Base-by-base conservation (phyloP, 2,797 vertebrate species). In the Enteromius afrohamiltoni region DNA sequence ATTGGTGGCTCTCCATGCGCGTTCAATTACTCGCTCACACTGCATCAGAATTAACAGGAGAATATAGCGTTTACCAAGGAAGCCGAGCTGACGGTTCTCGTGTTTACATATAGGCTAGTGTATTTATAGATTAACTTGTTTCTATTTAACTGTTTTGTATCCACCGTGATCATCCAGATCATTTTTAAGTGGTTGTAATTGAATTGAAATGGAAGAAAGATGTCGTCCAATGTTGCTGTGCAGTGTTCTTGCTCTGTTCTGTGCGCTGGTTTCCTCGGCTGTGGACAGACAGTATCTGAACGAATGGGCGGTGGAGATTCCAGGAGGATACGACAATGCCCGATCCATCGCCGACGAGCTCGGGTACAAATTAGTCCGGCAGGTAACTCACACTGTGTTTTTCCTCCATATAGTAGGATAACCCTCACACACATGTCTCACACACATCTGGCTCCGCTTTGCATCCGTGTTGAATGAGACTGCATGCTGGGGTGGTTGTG, bases 241-340 rank as follows among this genome's bases (percentile, higher is more conserved):
- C 89, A 89, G 94, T 92, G 85, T 93, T 76, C 79, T 97, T 85
- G 91, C 91, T 90, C 40, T 92, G 85, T 89, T 98, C 79, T 92
- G 92, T 85, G 93, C 90, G 85, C 84, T 87, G 86, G 90, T 93
- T 84, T 87, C 85, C 45, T 88, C 91, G 34, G 91, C 83, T 85
- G 62, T 86, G 70, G 95, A 96, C 90, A 93, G 94, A 31, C 97
- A 97, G 86, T 99, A 98, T 91, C 94, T 98, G 86, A 98, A 99
- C 94, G 96, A 99, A 93, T 99, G 98, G 98, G 98, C 98, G 8
- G 97, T 97, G 77, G 97, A 99, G 94, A 94, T 98, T 82, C 96
- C 96, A 0, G 97, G 96, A 26, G 98, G 98, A 2, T 87, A 89
- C 31, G 93, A 93, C 9, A 96, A 95, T 29, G 98, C 97, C 14